Conservation (phyloP, 2,888 invertebrate species). For the Pseudococcus jackbeardsleyi region DNA sequence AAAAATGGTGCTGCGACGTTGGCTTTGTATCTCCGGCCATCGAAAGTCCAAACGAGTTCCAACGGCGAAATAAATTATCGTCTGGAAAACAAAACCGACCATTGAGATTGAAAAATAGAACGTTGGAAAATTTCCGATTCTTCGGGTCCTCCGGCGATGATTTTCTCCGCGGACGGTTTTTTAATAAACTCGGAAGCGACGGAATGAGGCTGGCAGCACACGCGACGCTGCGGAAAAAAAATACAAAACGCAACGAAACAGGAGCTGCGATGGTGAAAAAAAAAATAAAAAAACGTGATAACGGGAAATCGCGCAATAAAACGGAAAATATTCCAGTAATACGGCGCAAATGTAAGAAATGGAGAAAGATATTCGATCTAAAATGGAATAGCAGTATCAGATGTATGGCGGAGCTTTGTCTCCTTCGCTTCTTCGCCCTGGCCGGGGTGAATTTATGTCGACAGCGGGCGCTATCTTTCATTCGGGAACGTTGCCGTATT, state of each 20-base stretch:
- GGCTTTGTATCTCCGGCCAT: not conserved
- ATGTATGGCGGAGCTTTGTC: conserved; percentile 63
- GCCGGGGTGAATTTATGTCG: conserved; percentile 49
- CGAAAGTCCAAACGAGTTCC: not conserved
- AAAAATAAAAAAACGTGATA: conserved; percentile 62
- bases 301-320: conserved; percentile 64
- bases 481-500: conserved; percentile 61
- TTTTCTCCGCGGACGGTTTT: not conserved
- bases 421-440: conserved; percentile 59
- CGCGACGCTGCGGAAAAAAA: not conserved
- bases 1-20: conserved; percentile 17
- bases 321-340: conserved; percentile 64
- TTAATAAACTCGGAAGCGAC: not conserved
- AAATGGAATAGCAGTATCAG: conserved; percentile 64
- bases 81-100: conserved; percentile 17
- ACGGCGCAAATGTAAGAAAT: conserved; percentile 64
- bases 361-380: conserved; percentile 64
- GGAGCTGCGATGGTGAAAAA: not conserved
- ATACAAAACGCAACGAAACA: conserved; percentile 17
- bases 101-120: conserved; percentile 16
- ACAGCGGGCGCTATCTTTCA: conserved; percentile 64
- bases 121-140: not conserved
- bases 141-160: not conserved
- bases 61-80: conserved; percentile 44
- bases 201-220: not conserved